Evolutionary conservation across 2,113 vertebrate species (phyloP).

Genomic region (Antigone vipio): DNA sequence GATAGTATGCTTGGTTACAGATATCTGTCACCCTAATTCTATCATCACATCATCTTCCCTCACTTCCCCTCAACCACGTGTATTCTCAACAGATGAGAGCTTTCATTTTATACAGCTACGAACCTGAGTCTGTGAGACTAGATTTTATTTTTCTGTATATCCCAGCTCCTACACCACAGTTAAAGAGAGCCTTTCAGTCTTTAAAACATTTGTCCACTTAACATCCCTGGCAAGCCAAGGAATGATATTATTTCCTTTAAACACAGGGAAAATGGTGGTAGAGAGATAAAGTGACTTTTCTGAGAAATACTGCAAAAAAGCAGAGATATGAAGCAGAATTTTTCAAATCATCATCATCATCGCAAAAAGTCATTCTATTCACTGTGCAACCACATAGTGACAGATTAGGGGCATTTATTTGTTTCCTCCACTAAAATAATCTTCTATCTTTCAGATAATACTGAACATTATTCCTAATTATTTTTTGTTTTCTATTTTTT

Average conservation of each 20-base stretch:
- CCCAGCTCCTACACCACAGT: not conserved
- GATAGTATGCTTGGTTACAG: not conserved
- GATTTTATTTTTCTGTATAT: not conserved
- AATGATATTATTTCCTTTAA: not conserved
- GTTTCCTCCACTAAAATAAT: not conserved
- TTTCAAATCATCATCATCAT: conserved; percentile 1
- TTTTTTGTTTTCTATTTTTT: not conserved
- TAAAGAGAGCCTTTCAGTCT: not conserved
- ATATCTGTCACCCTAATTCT: conserved; percentile 8
- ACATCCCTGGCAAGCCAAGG: not conserved
- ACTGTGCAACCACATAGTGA: not conserved
- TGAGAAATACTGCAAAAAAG: not conserved
- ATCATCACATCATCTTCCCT: not conserved
- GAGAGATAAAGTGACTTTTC: not conserved
- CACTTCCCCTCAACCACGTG: not conserved
- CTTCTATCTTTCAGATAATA: not conserved
- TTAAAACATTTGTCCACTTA: not conserved
- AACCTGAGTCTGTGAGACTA: not conserved
- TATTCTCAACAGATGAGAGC: not conserved
- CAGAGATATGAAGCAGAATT: not conserved
- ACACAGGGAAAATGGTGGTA: not conserved
- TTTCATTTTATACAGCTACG: not conserved
- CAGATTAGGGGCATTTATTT: not conserved
- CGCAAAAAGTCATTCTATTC: not conserved
- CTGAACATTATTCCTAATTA: not conserved